Evolutionary conservation across 2,113 vertebrate species (phyloP).

Genomic region (Peromyscus maniculatus): DNA sequence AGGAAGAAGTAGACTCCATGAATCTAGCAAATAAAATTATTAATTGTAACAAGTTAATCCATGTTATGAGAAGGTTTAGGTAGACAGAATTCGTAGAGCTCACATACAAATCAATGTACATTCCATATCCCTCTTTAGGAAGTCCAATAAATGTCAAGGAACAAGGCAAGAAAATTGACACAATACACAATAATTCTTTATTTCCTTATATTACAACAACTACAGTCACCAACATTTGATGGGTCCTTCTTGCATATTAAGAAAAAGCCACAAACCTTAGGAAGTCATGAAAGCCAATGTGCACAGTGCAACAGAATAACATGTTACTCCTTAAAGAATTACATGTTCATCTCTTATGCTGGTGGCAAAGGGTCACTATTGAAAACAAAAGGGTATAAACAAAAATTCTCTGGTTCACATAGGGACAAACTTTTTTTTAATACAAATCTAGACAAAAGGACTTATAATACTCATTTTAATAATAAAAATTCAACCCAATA

Average conservation of each 20-base stretch:
- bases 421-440: background rate
- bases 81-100: background rate
- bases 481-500: background rate
- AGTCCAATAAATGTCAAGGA: background rate
- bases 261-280: background rate
- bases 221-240: background rate
- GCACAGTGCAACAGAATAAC: background rate
- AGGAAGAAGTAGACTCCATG: background rate
- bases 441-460: background rate
- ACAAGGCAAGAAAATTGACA: background rate
- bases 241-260: background rate
- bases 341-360: background rate
- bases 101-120: background rate
- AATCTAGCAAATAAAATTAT: background rate
- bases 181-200: rapidly evolving
- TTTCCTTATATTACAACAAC: background rate
- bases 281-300: background rate
- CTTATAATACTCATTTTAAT: too few relatives aligned
- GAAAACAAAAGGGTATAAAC: rapidly evolving
- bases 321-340: background rate
- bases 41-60: background rate
- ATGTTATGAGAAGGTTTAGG: background rate
- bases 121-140: background rate
- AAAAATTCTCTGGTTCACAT: background rate
- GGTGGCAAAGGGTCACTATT: background rate